Percentiles rank a stretch among this genome's conserved stretches.
phyloP scores from a whole-genome alignment of 2,888 invertebrate species.

The Drosophila conformis region DNA sequence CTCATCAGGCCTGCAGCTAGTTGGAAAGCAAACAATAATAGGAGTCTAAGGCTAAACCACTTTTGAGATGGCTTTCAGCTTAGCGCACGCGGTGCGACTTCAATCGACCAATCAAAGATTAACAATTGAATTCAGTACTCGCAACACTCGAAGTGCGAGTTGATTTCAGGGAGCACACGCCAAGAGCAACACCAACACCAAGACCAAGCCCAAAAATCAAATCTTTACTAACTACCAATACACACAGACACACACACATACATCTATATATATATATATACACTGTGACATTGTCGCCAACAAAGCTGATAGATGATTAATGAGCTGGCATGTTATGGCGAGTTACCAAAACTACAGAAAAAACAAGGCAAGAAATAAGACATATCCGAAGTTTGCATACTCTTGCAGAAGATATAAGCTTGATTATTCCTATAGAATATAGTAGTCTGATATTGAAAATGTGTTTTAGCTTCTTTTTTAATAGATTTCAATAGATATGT shows the following conservation, averaged over 20 bases:
- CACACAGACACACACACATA: slow-evolving; percentile 16
- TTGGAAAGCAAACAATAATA: slow-evolving; percentile 10
- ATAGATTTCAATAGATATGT: background rate
- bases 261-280: slow-evolving; percentile 33
- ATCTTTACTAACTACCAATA: slow-evolving; percentile 48
- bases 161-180: slow-evolving; percentile 60
- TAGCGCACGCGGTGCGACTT: slow-evolving; percentile 61
- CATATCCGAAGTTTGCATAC: background rate
- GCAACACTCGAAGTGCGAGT: slow-evolving; percentile 23
- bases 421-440: background rate
- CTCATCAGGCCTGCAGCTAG: slow-evolving; percentile 11
- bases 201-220: slow-evolving; percentile 51
- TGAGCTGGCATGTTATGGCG: slow-evolving; percentile 63
- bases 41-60: slow-evolving; percentile 50
- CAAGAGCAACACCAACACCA: slow-evolving; percentile 41
- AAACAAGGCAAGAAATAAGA: background rate
- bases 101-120: slow-evolving; percentile 72
- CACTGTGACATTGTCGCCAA: slow-evolving; percentile 74
- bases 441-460: background rate
- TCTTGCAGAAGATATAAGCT: background rate
- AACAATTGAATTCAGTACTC: slow-evolving; percentile 52
- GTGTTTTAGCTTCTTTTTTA: background rate
- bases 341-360: slow-evolving; percentile 33
- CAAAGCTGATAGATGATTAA: slow-evolving; percentile 77
- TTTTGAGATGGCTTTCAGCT: slow-evolving; percentile 76